Conservation (phyloP, 2,888 invertebrate genomes). For the Synergus itoensis region DNA sequence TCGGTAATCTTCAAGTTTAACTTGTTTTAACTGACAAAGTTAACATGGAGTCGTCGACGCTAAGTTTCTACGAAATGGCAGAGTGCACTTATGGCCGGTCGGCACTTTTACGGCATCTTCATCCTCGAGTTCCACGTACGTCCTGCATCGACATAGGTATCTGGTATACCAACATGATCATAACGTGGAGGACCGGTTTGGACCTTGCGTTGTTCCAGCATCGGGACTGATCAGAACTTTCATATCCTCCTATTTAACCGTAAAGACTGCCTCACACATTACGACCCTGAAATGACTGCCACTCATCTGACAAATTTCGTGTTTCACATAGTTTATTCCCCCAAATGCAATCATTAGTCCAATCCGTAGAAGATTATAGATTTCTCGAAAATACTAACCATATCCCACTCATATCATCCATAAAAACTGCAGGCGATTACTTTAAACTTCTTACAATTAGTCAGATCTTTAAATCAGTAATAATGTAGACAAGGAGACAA, state of each 20-base stretch:
- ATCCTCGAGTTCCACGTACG: slow-evolving; percentile 3
- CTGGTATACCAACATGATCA: not conserved
- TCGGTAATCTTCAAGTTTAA: no score
- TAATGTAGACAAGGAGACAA: no score
- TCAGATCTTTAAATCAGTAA: no score
- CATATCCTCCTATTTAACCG: not conserved
- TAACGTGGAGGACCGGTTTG: slow-evolving; percentile 15
- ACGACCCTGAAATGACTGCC: not conserved
- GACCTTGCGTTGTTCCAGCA: not conserved
- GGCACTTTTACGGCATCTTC: slow-evolving; percentile 25
- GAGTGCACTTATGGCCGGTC: slow-evolving; percentile 1
- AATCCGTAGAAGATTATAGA: no score
- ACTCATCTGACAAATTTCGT: not conserved
- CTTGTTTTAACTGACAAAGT: not conserved
- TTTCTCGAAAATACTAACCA: no score
- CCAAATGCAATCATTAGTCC: no score
- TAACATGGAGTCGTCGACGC: not conserved
- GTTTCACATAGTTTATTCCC: not conserved
- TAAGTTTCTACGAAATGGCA: slow-evolving; percentile 7
- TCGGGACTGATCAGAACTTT: not conserved
- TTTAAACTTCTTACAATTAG: no score
- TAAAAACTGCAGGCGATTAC: no score
- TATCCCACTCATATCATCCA: no score
- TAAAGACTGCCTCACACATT: not conserved
- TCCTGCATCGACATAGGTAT: not conserved